Evolutionary conservation across 2,888 invertebrate genomes (phyloP).

Genomic region (Apodemia mormo): DNA sequence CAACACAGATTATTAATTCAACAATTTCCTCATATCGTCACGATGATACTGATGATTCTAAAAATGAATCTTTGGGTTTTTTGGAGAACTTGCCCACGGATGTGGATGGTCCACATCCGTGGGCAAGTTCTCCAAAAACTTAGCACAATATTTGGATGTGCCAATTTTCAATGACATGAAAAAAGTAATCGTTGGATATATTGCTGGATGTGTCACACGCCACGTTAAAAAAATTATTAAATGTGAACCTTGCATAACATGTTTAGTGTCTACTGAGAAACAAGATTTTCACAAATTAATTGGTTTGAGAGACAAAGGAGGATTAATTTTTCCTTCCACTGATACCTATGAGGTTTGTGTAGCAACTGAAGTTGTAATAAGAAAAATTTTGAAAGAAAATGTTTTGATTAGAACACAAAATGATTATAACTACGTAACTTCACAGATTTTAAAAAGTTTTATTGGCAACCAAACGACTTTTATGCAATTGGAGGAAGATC

Average conservation of each 20-base stretch:
- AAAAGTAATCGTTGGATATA: background rate
- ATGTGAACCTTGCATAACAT: background rate
- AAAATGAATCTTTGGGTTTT: background rate
- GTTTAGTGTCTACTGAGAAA: slow-evolving; percentile 31
- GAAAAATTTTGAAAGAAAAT: background rate
- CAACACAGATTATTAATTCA: slow-evolving; percentile 27
- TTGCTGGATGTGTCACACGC: too few species aligned
- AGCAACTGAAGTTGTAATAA: background rate
- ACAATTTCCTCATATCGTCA: slow-evolving; percentile 22
- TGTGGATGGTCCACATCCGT: too few species aligned
- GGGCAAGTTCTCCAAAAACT: too few species aligned
- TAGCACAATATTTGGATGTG: background rate
- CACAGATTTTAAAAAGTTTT: background rate
- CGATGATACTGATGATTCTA: background rate
- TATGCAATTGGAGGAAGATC: background rate
- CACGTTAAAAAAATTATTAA: background rate
- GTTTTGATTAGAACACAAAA: background rate
- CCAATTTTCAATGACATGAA: background rate
- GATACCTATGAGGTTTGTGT: background rate
- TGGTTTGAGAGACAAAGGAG: slow-evolving; percentile 20
- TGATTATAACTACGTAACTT: background rate
- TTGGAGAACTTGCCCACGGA: background rate
- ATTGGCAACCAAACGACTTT: background rate
- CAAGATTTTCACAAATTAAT: slow-evolving; percentile 36
- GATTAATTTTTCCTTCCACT: background rate